Evolutionary conservation across 2,888 invertebrate species (phyloP).

Genomic region (Limnephilus lunatus): DNA sequence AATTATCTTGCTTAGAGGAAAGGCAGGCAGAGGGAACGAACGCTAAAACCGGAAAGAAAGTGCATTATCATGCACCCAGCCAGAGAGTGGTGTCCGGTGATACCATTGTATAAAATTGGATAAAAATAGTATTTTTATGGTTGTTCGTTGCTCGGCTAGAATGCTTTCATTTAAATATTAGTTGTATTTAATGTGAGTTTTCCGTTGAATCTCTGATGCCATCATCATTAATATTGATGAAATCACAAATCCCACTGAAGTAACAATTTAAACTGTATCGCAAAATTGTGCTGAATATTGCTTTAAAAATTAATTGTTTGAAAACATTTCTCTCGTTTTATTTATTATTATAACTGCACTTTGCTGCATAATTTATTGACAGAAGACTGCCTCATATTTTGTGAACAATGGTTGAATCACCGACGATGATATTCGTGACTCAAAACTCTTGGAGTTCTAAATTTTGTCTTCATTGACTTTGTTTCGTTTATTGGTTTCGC

Average conservation of each 20-base stretch:
- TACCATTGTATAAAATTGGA: too few relatives aligned
- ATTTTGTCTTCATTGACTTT: not conserved
- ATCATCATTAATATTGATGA: not conserved
- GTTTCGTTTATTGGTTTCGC: conserved; percentile 21
- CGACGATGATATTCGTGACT: conserved; percentile 30
- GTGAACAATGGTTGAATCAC: conserved; percentile 39
- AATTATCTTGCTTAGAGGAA: too few relatives aligned
- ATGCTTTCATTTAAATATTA: not conserved
- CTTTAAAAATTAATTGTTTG: not conserved
- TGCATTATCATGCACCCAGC: too few relatives aligned
- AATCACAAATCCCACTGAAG: not conserved
- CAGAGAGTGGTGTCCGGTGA: too few relatives aligned
- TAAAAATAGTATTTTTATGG: too few relatives aligned
- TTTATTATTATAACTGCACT: not conserved
- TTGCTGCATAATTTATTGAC: conserved; percentile 8
- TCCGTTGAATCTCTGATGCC: too few relatives aligned
- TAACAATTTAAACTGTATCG: not conserved
- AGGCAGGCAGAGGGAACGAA: too few relatives aligned
- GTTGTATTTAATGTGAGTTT: not conserved
- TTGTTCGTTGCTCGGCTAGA: too few relatives aligned
- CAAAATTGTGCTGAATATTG: too few relatives aligned
- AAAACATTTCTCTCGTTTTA: not conserved
- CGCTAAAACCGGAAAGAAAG: too few relatives aligned
- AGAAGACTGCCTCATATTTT: conserved; percentile 10
- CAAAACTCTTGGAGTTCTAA: not conserved